Percentiles rank a stretch among this genome's conserved stretches.
phyloP scores from a whole-genome alignment of 2,113 vertebrate species.

The Psilopsiagon aymara region DNA sequence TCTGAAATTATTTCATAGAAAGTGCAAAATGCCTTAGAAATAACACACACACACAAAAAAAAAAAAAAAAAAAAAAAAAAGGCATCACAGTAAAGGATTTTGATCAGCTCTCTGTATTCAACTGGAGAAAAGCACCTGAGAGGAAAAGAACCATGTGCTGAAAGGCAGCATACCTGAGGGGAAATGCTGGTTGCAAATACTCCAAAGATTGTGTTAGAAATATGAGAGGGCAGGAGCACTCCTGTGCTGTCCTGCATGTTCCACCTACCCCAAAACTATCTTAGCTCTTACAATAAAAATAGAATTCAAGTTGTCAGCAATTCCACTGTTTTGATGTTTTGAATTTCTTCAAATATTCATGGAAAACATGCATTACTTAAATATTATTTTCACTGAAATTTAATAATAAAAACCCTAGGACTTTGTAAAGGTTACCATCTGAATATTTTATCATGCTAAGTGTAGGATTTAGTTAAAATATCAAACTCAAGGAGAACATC shows the following conservation, averaged over 20 bases:
- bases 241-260: neutral
- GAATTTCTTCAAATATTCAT: neutral
- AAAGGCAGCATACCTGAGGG: neutral
- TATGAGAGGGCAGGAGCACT: neutral
- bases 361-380: neutral
- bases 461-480: neutral
- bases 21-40: neutral
- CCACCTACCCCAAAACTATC: neutral
- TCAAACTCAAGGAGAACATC: neutral
- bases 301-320: neutral
- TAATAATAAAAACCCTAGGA: neutral
- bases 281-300: neutral
- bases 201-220: neutral
- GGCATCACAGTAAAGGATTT: neutral
- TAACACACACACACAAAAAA: neutral
- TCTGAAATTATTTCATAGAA: neutral
- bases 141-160: neutral
- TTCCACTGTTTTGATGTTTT: neutral
- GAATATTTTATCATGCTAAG: neutral
- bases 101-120: neutral
- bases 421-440: neutral
- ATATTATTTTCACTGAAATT: neutral
- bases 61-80: neutral
- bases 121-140: neutral
- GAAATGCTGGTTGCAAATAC: neutral